These are phyloP conservation scores for Ctenoplectra terminalis DNA, from an alignment of 1,140 invertebrate genomes.

Conservation along the genomic window DNA sequence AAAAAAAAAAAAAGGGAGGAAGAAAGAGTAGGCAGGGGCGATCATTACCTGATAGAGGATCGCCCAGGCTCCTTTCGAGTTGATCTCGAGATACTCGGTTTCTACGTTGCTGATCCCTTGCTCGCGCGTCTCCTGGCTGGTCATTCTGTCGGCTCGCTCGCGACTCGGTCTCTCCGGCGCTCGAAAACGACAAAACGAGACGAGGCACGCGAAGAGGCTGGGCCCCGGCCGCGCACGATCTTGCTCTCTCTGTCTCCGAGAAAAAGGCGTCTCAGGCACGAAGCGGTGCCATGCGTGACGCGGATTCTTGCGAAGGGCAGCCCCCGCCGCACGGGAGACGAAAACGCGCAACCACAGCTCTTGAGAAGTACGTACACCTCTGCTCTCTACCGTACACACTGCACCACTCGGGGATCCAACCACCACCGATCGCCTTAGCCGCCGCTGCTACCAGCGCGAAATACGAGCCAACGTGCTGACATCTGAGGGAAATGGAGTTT, in stretches of 20 bases:
- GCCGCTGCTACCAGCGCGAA: conserved; percentile 37
- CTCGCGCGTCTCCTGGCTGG: conserved; percentile 56
- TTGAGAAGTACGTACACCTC: conserved; percentile 33
- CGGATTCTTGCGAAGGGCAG: conserved; percentile 38
- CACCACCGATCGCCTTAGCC: conserved; percentile 37
- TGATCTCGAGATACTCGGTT: conserved; percentile 87
- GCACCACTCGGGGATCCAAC: conserved; percentile 33
- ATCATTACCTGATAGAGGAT: conserved; percentile 86
- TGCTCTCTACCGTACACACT: conserved; percentile 33
- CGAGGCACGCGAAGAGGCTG: conserved; percentile 52
- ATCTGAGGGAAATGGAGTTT: conserved; percentile 37
- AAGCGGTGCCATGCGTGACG: conserved; percentile 56
- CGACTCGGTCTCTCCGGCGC: conserved; percentile 30
- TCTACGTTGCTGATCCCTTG: conserved; percentile 84
- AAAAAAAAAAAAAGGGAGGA: conserved; percentile 28
- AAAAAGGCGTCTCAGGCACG: conserved; percentile 49
- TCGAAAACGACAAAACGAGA: conserved; percentile 44
- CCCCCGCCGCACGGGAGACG: conserved; percentile 33
- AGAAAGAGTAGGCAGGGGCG: not conserved
- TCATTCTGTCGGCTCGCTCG: conserved; percentile 65
- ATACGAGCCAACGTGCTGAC: conserved; percentile 47
- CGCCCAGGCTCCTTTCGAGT: conserved; percentile 85
- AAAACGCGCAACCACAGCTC: conserved; percentile 25
- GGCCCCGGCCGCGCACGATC: conserved; percentile 52
- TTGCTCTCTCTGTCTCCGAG: conserved; percentile 42